A percentile compares a stretch with the other conserved stretches of the same genome.
Evolutionary conservation across 2,797 vertebrate genomes (phyloP).

Genomic region (Siniperca scherzeri): DNA sequence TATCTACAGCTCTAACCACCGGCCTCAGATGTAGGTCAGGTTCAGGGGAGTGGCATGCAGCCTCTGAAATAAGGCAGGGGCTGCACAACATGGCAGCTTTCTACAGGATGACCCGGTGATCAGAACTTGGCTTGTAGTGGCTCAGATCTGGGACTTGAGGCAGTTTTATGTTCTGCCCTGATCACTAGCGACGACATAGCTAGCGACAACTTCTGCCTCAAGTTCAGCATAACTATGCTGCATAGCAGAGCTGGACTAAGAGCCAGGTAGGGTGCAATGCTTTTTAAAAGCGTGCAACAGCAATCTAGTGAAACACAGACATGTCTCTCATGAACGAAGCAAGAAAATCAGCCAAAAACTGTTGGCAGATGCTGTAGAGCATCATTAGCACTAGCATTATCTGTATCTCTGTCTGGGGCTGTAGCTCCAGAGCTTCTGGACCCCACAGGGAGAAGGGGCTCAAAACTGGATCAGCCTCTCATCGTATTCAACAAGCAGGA

Average conservation of each 20-base stretch:
- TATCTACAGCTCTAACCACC: neutral
- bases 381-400: constrained; percentile 2
- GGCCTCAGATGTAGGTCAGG: constrained; percentile 44
- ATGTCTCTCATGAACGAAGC: neutral
- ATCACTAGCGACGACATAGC: neutral
- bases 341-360: constrained; percentile 1
- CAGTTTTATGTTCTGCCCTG: neutral
- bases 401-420: neutral
- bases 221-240: neutral
- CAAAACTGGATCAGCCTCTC: neutral
- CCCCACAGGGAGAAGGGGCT: neutral
- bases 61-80: constrained; percentile 29
- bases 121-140: neutral
- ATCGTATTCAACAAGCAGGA: too few species aligned
- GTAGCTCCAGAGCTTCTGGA: neutral
- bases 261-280: neutral
- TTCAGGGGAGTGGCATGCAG: constrained; percentile 10
- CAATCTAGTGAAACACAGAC: neutral
- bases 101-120: constrained; percentile 10
- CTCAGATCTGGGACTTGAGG: neutral
- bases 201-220: neutral
- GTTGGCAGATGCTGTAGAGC: constrained; percentile 30
- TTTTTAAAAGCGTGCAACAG: constrained; percentile 3
- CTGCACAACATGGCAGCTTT: constrained; percentile 42
- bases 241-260: constrained; percentile 2